Percentiles rank a stretch among this genome's conserved stretches.
Evolutionary conservation across 2,797 vertebrate genomes (phyloP).

Genomic region (Gymnothorax javanicus): DNA sequence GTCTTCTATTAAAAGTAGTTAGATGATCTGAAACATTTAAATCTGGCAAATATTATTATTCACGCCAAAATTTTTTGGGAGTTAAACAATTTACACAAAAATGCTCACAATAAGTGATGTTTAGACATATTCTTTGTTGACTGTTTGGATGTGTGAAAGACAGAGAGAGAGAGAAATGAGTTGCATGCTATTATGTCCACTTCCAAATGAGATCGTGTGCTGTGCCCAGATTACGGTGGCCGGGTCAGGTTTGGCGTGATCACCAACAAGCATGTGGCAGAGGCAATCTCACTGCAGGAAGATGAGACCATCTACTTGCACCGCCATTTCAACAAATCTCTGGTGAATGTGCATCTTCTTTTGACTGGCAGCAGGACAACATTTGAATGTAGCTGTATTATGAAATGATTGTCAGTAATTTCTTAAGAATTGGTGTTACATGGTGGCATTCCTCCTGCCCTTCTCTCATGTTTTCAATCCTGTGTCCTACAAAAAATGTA

Average conservation of each 20-base stretch:
- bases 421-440: neutral
- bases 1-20: too few relatives aligned
- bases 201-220: neutral
- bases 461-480: neutral
- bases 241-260: conserved; percentile 88
- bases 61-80: too few relatives aligned
- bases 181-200: neutral
- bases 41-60: too few relatives aligned
- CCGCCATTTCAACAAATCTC: conserved; percentile 86
- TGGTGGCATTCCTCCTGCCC: neutral
- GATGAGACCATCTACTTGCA: conserved; percentile 88
- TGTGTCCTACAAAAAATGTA: neutral
- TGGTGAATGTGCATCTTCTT: conserved; percentile 78
- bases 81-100: neutral
- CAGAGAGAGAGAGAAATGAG: neutral
- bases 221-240: conserved; percentile 83
- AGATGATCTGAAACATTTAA: too few relatives aligned
- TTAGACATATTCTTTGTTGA: neutral
- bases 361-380: neutral
- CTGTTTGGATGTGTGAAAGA: neutral
- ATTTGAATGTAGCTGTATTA: neutral
- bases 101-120: neutral
- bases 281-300: conserved; percentile 76
- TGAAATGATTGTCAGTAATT: neutral
- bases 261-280: conserved; percentile 83